Percentiles rank a stretch among this genome's conserved stretches.
phyloP scores from a whole-genome alignment of 2,888 invertebrate genomes.

The Drosophila subquinaria region DNA sequence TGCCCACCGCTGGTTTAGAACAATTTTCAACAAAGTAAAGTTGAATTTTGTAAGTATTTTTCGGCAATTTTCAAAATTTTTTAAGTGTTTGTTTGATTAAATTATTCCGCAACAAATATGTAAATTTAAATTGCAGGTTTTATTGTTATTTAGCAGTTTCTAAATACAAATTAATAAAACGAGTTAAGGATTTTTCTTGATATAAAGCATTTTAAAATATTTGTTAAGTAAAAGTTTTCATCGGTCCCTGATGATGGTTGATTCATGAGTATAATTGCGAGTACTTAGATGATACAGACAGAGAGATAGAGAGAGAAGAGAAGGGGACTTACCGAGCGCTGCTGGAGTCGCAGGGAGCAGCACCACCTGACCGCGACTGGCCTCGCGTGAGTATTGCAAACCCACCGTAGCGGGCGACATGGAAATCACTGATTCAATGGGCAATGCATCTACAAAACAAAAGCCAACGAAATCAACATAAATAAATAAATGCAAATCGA shows the following conservation, averaged over 20 bases:
- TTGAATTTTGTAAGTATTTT: no score
- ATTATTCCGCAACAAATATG: no score
- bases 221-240: background rate
- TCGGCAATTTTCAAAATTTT: no score
- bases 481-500: conserved; percentile 37
- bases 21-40: no score
- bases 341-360: conserved; percentile 91
- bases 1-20: no score
- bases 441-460: conserved; percentile 88
- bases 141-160: no score
- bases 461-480: conserved; percentile 54
- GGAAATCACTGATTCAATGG: conserved; percentile 91
- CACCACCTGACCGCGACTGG: conserved; percentile 92
- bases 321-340: conserved; percentile 85
- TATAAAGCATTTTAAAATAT: background rate
- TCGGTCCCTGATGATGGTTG: background rate
- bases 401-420: conserved; percentile 91
- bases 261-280: background rate
- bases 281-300: conserved; percentile 2
- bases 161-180: no score
- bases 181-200: no score
- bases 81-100: no score
- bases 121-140: no score
- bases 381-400: conserved; percentile 94
- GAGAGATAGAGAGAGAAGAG: conserved; percentile 11